Conservation (phyloP, 2,888 invertebrate genomes). For the Melieria picta region DNA sequence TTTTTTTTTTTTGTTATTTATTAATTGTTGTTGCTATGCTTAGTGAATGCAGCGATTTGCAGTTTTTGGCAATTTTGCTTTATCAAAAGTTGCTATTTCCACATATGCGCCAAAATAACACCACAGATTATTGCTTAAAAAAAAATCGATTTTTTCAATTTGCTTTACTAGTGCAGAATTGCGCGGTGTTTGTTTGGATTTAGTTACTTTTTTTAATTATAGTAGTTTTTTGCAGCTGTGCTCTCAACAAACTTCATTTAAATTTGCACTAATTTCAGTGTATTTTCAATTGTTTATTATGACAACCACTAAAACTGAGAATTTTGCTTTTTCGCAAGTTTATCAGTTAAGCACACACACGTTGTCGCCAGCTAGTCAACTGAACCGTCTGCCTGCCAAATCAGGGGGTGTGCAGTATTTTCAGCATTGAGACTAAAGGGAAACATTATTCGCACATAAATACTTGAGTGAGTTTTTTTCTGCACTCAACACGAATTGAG, state of each 20-base stretch:
- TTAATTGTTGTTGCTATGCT: too few relatives aligned
- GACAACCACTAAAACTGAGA: too few relatives aligned
- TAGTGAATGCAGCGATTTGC: too few relatives aligned
- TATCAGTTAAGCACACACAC: constrained; percentile 21
- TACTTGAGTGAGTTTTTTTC: constrained; percentile 1
- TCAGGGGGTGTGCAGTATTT: constrained; percentile 17
- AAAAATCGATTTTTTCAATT: constrained; percentile 26
- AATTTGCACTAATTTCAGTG: too few relatives aligned
- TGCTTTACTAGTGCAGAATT: not conserved
- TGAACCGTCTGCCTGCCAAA: constrained; percentile 11
- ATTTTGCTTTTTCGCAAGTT: not conserved
- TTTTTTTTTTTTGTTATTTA: not conserved
- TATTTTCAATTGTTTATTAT: too few relatives aligned
- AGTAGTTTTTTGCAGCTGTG: not conserved
- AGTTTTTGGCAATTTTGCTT: too few relatives aligned
- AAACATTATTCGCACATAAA: constrained; percentile 3
- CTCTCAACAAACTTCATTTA: too few relatives aligned
- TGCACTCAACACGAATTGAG: not conserved
- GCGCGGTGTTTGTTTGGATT: not conserved
- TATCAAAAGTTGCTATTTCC: not conserved
- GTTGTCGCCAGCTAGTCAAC: constrained; percentile 22
- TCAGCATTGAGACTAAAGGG: constrained; percentile 10
- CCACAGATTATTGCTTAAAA: constrained; percentile 7
- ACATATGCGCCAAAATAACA: not conserved
- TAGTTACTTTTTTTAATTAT: not conserved